Evolutionary conservation across 2,113 vertebrate genomes (phyloP), one percentile per base, ranked within the genome.

Genomic region (Cacatua alba): DNA sequence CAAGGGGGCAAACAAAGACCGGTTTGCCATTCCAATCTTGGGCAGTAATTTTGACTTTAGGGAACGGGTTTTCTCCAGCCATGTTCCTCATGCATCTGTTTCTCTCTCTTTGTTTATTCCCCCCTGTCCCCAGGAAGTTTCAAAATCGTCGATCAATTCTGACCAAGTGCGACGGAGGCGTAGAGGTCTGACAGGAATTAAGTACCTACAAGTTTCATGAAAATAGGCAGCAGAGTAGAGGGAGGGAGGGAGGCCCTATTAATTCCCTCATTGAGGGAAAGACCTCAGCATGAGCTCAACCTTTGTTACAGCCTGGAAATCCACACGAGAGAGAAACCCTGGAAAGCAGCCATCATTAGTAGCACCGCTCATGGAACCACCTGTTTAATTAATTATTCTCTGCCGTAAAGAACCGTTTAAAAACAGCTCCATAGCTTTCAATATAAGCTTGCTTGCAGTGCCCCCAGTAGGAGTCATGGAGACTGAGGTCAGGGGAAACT

Each of bases 381-480:
- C 96, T 97, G 95, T 96, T 97, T 95, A 95, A 96, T 97, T 95
- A 97, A 92, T 95, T 95, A 97, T 95, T 97, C 96, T 92, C 44
- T 91, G 82, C 74, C 53, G 21, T 85, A 95, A 94, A 96, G 93
- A 95, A 90, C 48, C 74, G 0, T 95, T 96, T 96, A 85, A 94
- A 96, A 94, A 69, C 87, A 94, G 89, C 84, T 90, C 91, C 84
- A 69, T 90, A 94, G 95, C 63, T 91, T 93, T 91, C 93, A 94
- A 74, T 93, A 95, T 95, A 91, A 88, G 90, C 94, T 97, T 97
- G 94, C 93, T 96, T 96, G 96, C 94, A 95, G 91, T 96, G 96
- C 96, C 95, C 95, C 94, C 96, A 91, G 83, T 95, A 96, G 94
- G 95, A 97, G 94, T 89, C 77, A 62, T 2, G 2, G 84, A 95